These are phyloP conservation scores for Lophotriccus pileatus DNA, from an alignment of 2,797 vertebrate genomes.

Conservation along the genomic window DNA sequence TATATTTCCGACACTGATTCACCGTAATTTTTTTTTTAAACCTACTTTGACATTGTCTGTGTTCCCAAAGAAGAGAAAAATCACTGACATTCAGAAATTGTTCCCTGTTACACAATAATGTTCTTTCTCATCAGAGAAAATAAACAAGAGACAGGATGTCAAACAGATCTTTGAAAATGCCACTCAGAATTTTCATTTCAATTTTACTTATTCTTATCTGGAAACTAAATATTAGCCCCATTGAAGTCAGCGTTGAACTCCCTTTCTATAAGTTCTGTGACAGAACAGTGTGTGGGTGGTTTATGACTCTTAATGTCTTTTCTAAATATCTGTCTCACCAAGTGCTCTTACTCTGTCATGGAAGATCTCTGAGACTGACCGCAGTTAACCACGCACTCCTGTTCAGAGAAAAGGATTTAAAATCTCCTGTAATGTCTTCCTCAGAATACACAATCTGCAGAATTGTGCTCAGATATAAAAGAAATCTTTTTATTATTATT, in stretches of 20 bases:
- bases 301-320: neutral
- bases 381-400: neutral
- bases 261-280: neutral
- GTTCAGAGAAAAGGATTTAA: neutral
- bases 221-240: constrained; percentile 12
- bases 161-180: constrained; percentile 51
- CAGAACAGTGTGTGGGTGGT: neutral
- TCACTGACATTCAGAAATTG: constrained; percentile 54
- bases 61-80: constrained; percentile 20
- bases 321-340: neutral
- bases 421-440: neutral
- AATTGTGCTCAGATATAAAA: neutral
- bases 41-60: constrained; percentile 5
- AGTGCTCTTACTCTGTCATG: neutral
- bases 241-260: neutral
- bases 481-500: no score
- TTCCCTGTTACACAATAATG: constrained; percentile 20
- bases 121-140: constrained; percentile 51
- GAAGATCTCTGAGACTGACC: neutral
- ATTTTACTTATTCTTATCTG: constrained; percentile 39
- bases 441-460: neutral
- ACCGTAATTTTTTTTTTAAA: neutral
- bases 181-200: constrained; percentile 50
- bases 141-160: constrained; percentile 51
- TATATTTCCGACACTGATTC: neutral